Evolutionary conservation across 2,888 invertebrate genomes (phyloP).

Genomic region (Thelaira solivaga): DNA sequence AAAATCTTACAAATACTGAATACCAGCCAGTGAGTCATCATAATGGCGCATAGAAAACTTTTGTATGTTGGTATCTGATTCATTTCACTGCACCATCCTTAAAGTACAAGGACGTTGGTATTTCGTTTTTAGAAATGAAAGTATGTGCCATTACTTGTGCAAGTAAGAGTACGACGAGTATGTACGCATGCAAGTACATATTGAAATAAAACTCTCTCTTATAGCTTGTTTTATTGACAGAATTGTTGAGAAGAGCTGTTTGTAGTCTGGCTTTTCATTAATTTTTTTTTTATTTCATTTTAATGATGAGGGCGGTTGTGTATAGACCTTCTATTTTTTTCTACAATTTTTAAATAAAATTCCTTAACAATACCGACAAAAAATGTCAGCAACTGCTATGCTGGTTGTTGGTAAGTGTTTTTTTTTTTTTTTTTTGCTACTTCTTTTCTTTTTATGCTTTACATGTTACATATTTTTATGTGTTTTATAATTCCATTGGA

Average conservation of each 20-base stretch:
- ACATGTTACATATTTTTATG: neutral
- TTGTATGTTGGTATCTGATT: conserved; percentile 14
- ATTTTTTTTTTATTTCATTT: conserved; percentile 7
- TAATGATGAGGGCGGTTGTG: conserved; percentile 20
- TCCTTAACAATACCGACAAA: conserved; percentile 40
- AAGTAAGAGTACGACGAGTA: too few species aligned
- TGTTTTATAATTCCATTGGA: conserved; percentile 28
- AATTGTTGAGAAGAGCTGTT: conserved; percentile 43
- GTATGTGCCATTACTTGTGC: too few species aligned
- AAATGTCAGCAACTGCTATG: conserved; percentile 42
- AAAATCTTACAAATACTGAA: too few species aligned
- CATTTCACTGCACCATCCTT: conserved; percentile 31
- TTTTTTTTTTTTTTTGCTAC: neutral
- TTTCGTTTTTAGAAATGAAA: conserved; percentile 8
- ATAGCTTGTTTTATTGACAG: conserved; percentile 40
- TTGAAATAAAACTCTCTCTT: conserved; percentile 7
- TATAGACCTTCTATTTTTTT: neutral
- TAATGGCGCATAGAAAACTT: conserved; percentile 26
- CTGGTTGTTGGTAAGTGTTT: conserved; percentile 29
- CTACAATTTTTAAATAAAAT: conserved; percentile 10
- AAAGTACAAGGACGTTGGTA: conserved; percentile 59
- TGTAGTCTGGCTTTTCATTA: conserved; percentile 41
- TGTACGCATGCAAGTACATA: too few species aligned
- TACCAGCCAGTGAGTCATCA: conserved; percentile 51
- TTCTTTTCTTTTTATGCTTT: neutral